These are phyloP conservation scores for Coenonympha glycerion DNA, from an alignment of 2,888 invertebrate genomes.

Conservation along the genomic window DNA sequence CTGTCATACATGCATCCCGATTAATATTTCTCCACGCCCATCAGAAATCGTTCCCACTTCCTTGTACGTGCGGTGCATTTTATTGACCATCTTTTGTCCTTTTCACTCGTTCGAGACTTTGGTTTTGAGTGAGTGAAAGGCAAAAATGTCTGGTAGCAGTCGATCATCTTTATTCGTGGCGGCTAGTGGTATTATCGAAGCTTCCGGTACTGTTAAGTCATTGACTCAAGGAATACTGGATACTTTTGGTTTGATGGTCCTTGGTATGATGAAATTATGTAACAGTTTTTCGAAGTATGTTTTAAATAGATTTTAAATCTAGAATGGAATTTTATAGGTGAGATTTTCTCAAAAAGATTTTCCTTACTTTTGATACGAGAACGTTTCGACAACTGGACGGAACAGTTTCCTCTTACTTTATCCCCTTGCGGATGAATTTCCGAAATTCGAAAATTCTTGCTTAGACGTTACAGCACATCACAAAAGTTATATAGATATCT, in stretches of 20 bases:
- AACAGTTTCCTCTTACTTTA: too few relatives aligned
- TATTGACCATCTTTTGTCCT: constrained; percentile 44
- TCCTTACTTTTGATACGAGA: too few relatives aligned
- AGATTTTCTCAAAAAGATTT: too few relatives aligned
- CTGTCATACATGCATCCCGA: constrained; percentile 37
- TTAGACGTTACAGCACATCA: too few relatives aligned
- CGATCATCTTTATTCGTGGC: constrained; percentile 75
- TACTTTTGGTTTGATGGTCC: constrained; percentile 14
- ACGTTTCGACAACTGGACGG: too few relatives aligned
- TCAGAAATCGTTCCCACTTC: constrained; percentile 68
- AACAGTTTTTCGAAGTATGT: not conserved
- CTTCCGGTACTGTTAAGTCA: constrained; percentile 67
- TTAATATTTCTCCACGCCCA: constrained; percentile 66
- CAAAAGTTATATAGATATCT: too few relatives aligned
- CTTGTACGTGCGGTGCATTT: constrained; percentile 70
- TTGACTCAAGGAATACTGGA: constrained; percentile 47
- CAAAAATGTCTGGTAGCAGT: constrained; percentile 53
- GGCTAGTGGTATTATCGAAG: constrained; percentile 66
- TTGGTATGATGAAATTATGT: constrained; percentile 1
- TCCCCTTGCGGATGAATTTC: too few relatives aligned
- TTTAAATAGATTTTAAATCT: too few relatives aligned
- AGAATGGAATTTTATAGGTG: too few relatives aligned
- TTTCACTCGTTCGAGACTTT: constrained; percentile 30
- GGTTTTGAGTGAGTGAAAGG: constrained; percentile 38
- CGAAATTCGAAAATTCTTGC: too few relatives aligned